Percentiles rank a stretch among this genome's conserved stretches.
Conservation (phyloP, 2,797 vertebrate genomes). For the Pangasius sanitwongsei region DNA sequence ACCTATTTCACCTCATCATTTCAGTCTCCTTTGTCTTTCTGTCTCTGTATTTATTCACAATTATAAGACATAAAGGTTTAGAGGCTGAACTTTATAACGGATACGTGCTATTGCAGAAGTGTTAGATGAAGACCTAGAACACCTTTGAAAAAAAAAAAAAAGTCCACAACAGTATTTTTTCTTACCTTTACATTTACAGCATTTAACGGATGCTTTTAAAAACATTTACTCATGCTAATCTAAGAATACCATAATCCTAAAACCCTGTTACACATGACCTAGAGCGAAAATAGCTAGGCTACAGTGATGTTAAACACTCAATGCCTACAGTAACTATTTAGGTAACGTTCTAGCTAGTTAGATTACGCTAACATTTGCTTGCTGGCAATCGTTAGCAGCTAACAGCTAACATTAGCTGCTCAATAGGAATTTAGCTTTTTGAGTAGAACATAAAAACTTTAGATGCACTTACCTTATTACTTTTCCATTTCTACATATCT, state of each 20-base stretch:
- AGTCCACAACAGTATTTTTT: background rate
- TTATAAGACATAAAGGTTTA: background rate
- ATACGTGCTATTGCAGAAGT: background rate
- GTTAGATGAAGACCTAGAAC: background rate
- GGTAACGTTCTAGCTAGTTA: background rate
- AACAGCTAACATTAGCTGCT: background rate
- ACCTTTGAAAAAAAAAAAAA: background rate
- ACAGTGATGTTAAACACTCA: background rate
- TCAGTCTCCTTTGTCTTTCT: background rate
- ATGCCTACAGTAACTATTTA: background rate
- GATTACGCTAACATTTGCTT: background rate
- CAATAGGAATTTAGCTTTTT: background rate
- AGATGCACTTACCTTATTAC: background rate
- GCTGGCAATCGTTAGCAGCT: background rate
- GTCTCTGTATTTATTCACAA: background rate
- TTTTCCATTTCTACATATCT: background rate
- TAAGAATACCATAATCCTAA: background rate
- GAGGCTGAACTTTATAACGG: background rate
- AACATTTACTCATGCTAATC: background rate
- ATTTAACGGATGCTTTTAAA: background rate
- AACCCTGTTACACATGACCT: background rate
- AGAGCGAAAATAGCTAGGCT: background rate
- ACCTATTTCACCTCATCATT: background rate
- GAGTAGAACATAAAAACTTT: background rate
- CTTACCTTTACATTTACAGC: background rate